Base-by-base conservation (phyloP, 2,888 invertebrate genomes). In the Cosmia pyralina region DNA sequence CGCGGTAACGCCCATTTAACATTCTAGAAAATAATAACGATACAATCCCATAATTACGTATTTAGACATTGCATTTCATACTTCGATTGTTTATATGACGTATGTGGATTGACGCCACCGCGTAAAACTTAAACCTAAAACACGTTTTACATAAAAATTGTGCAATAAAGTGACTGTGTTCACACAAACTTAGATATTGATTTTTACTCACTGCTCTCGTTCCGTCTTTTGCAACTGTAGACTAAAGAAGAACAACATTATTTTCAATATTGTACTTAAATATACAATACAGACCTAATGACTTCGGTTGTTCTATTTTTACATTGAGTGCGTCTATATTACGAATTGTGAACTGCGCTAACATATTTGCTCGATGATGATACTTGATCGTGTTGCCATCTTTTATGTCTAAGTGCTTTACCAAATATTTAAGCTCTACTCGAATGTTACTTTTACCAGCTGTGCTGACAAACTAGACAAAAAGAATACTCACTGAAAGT, bases 1-100 rank as follows among this genome's bases (percentile, higher is more conserved):
- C 96, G 93, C 87, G 95, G 95, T 87, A 96, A 93, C 92, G 94
- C 93, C 96, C 96, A 96, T 90, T 94, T 96, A 91, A 96, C 91
- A 92, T 92, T 96, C 96, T 96, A 96, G 91, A 86, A 96, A 93
- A 95, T 90, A 95, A 92, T 83, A 91, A 90, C 81, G 81, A 82
- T 82, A 88, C 75, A 83, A 80, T 87, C 82, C 87, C 80, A 77
- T 72, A 78, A 79, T 82, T 75, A 77, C 71, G 76, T 67, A 73
- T 67, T 67, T 77, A 68, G n/a, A 55, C 44, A 75, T 50, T 72
- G 17, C 44, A 70, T 65, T 63, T 48, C 44, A 62, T 58, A 74
- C 65, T 66, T 74, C 46, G 60, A 68, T 63, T 62, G 69, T 67
- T 4, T 8, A 48, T 65, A 58, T 68, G 72, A 55, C 55, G 72